phyloP scores from a whole-genome alignment of 2,888 invertebrate species.

The Macropis europaea region DNA sequence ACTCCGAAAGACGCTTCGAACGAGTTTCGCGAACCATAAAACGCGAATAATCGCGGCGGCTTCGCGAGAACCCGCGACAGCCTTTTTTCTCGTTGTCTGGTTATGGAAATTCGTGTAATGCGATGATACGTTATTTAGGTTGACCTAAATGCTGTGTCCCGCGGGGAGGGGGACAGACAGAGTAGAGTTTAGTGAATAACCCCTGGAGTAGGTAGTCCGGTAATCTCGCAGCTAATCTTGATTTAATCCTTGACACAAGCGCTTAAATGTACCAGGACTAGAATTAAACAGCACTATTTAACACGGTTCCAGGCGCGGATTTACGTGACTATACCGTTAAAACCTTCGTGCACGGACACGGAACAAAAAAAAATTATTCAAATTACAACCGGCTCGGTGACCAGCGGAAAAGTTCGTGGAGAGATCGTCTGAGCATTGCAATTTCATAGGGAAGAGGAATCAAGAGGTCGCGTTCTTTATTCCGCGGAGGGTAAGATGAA shows the following conservation, averaged over 20 bases:
- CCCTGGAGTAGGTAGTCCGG: conserved; percentile 61
- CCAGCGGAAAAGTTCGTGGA: neutral
- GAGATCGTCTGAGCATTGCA: neutral
- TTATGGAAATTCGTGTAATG: conserved; percentile 61
- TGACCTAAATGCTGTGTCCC: conserved; percentile 63
- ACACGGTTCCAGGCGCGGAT: conserved; percentile 50
- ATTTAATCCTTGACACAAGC: conserved; percentile 80
- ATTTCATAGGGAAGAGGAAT: neutral
- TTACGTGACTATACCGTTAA: conserved; percentile 30
- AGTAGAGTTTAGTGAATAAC: conserved; percentile 65
- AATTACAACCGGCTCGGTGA: neutral
- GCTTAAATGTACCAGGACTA: conserved; percentile 77
- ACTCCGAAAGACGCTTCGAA: neutral
- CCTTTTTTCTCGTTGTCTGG: neutral
- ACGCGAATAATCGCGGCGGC: neutral
- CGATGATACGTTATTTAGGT: conserved; percentile 48
- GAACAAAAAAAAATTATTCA: conserved; percentile 32
- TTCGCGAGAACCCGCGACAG: neutral
- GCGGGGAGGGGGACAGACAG: conserved; percentile 63
- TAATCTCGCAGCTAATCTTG: conserved; percentile 79
- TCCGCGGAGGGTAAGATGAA: conserved; percentile 63
- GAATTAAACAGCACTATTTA: conserved; percentile 74
- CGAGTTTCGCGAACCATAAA: too few species aligned
- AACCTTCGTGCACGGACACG: conserved; percentile 5
- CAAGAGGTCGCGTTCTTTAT: conserved; percentile 67